A percentile compares a stretch with the other conserved stretches of the same genome.
Conservation (phyloP, 2,113 vertebrate genomes). For the Muntiacus muntjak region DNA sequence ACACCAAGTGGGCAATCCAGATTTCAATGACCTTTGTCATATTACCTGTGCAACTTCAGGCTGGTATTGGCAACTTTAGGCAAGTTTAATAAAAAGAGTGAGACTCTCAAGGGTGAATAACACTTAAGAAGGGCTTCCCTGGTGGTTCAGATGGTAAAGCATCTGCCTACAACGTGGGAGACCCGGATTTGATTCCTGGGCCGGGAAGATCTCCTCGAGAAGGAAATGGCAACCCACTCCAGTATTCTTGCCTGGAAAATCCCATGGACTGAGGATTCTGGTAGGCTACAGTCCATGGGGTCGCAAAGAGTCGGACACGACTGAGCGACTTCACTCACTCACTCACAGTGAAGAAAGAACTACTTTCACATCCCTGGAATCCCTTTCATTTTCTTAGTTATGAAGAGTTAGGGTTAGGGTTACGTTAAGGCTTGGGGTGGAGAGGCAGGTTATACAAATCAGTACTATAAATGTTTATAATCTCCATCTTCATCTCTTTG, state of each 20-base stretch:
- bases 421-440: neutral
- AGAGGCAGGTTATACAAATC: neutral
- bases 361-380: neutral
- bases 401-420: neutral
- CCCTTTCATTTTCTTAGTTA: conserved; percentile 20
- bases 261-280: too few relatives aligned
- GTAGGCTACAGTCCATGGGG: too few relatives aligned
- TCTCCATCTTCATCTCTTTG: neutral
- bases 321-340: too few relatives aligned
- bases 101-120: neutral
- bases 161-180: too few relatives aligned
- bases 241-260: too few relatives aligned
- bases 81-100: neutral
- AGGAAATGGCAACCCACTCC: too few relatives aligned
- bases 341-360: neutral
- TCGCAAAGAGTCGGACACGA: too few relatives aligned
- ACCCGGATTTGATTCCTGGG: too few relatives aligned
- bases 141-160: too few relatives aligned
- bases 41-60: neutral
- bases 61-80: neutral
- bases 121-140: neutral
- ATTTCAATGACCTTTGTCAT: neutral
- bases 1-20: neutral
- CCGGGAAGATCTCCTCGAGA: too few relatives aligned
- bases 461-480: neutral